Evolutionary conservation across 2,888 invertebrate species (phyloP).

Genomic region (Oligia strigilis): DNA sequence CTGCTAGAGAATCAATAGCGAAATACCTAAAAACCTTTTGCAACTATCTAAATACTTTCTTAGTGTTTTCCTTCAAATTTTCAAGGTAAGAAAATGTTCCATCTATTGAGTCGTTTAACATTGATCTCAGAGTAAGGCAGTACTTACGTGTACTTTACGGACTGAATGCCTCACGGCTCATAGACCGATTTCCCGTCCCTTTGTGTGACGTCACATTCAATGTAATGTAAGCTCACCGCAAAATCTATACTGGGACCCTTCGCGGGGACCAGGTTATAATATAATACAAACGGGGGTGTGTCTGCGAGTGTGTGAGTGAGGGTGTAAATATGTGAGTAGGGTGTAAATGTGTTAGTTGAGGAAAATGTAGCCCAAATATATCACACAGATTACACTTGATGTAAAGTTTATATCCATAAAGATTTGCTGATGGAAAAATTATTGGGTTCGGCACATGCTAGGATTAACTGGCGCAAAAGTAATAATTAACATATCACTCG

Average conservation of each 20-base stretch:
- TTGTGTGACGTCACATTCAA: slow-evolving; percentile 60
- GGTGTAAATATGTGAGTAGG: slow-evolving; percentile 12
- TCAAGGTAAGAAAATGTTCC: slow-evolving; percentile 3
- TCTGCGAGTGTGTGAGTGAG: not conserved
- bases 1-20: not conserved
- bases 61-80: not conserved
- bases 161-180: slow-evolving; percentile 60
- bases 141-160: slow-evolving; percentile 49
- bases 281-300: slow-evolving; percentile 13
- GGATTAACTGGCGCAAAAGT: slow-evolving; percentile 29
- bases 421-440: slow-evolving; percentile 22
- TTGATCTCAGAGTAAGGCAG: slow-evolving; percentile 38
- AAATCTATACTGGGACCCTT: slow-evolving; percentile 51
- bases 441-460: slow-evolving; percentile 11
- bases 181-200: slow-evolving; percentile 62
- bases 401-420: slow-evolving; percentile 43
- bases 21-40: not conserved
- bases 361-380: slow-evolving; percentile 43
- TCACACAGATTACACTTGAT: slow-evolving; percentile 33
- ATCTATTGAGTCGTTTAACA: slow-evolving; percentile 48
- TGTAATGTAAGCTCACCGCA: slow-evolving; percentile 59
- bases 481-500: slow-evolving; percentile 50
- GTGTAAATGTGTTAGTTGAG: slow-evolving; percentile 28
- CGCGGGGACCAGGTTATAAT: slow-evolving; percentile 49
- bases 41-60: not conserved